A percentile compares a stretch with the other conserved stretches of the same genome.
phyloP scores from a whole-genome alignment of 2,113 vertebrate genomes.

The Myrmecobius fasciatus region DNA sequence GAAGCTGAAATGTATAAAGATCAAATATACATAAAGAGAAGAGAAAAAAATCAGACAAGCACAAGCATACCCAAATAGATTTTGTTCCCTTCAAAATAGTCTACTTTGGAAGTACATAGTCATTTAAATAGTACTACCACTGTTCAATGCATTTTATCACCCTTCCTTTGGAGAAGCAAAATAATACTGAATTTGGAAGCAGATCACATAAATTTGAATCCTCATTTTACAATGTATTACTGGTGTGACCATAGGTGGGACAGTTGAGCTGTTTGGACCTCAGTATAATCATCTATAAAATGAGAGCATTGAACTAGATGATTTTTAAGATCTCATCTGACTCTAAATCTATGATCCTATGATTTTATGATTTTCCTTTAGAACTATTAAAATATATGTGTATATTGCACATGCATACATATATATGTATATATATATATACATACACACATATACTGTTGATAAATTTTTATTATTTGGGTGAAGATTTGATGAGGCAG shows the following conservation, averaged over 20 bases:
- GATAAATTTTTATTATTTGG: neutral
- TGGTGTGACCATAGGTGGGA: neutral
- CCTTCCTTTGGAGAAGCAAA: neutral
- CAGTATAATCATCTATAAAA: neutral
- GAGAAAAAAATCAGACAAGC: slow-evolving; percentile 52
- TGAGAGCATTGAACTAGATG: neutral
- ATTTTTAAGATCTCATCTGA: neutral
- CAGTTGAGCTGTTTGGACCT: neutral
- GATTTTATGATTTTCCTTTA: neutral
- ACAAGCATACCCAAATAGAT: slow-evolving; percentile 63
- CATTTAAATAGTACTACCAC: slow-evolving; percentile 41
- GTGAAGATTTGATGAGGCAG: neutral
- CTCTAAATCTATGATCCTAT: neutral
- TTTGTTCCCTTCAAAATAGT: slow-evolving; percentile 54
- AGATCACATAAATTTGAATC: neutral
- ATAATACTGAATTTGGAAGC: neutral
- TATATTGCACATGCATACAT: neutral
- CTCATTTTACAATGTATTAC: neutral
- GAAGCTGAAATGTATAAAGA: slow-evolving; percentile 74
- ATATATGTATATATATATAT: neutral
- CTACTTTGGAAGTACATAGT: slow-evolving; percentile 49
- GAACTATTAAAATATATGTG: neutral
- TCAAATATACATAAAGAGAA: slow-evolving; percentile 72
- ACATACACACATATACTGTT: neutral
- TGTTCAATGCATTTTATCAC: slow-evolving; percentile 34